phyloP scores from a whole-genome alignment of 2,797 vertebrate species.

The Rhynchotus rufescens region DNA sequence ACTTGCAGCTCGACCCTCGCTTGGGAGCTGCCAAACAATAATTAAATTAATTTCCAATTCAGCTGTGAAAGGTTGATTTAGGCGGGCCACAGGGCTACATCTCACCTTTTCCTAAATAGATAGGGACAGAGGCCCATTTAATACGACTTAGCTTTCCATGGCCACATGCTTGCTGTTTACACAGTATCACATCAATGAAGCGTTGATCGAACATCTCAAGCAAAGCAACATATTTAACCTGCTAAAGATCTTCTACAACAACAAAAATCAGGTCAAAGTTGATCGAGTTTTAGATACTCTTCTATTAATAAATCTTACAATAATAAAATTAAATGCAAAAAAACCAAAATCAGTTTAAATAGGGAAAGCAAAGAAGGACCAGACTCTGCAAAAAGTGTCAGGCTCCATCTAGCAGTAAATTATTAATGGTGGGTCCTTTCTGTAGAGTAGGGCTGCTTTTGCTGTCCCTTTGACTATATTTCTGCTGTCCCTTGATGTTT shows the following conservation, averaged over 20 bases:
- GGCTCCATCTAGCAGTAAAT: not conserved
- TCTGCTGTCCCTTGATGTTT: not conserved
- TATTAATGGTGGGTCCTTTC: not conserved
- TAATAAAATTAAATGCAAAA: not conserved
- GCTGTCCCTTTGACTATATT: not conserved
- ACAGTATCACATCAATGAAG: not conserved
- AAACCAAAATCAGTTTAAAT: not conserved
- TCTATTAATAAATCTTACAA: not conserved
- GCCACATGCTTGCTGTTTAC: not conserved
- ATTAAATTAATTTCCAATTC: constrained; percentile 43
- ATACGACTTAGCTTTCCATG: accelerated
- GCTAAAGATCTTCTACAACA: too few relatives aligned
- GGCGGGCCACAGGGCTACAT: not conserved
- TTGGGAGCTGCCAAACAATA: not conserved
- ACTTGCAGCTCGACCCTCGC: constrained; percentile 19
- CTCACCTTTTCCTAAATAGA: not conserved
- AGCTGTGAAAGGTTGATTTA: not conserved
- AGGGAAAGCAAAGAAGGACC: not conserved
- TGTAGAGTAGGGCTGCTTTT: not conserved
- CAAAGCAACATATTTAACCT: not conserved
- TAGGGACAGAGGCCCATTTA: not conserved
- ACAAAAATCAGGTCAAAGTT: not conserved
- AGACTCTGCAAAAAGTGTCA: not conserved
- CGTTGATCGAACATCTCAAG: not conserved
- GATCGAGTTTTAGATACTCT: not conserved